phyloP scores from a whole-genome alignment of 2,797 vertebrate species.

The Babyrousa celebensis region DNA sequence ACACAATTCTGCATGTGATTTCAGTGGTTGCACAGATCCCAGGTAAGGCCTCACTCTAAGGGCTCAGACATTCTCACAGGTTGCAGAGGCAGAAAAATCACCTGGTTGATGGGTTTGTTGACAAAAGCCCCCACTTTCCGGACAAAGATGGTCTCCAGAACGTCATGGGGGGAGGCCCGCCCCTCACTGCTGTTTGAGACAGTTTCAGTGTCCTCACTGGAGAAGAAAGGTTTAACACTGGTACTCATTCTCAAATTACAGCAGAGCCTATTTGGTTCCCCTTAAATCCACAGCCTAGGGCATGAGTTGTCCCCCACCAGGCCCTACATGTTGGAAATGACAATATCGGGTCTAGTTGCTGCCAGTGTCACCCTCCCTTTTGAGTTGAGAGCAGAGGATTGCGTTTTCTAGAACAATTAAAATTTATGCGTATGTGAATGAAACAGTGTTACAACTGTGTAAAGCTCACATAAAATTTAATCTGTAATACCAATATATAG shows the following conservation, averaged over 20 bases:
- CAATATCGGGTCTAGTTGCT: neutral
- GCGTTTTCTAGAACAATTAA: neutral
- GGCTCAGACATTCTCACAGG: neutral
- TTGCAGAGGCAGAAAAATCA: conserved; percentile 74
- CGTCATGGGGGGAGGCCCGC: conserved; percentile 93
- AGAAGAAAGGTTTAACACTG: conserved; percentile 35
- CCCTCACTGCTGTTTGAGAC: conserved; percentile 94
- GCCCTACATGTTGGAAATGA: neutral
- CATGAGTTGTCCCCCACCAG: neutral
- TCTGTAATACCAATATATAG: neutral
- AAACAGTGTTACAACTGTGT: neutral
- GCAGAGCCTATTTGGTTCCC: neutral
- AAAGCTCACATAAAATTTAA: neutral
- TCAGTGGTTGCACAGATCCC: neutral
- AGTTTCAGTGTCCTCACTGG: conserved; percentile 93
- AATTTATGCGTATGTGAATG: neutral
- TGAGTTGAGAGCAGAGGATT: neutral
- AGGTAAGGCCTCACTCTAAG: neutral
- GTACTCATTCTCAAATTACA: neutral
- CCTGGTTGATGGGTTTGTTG: conserved; percentile 96
- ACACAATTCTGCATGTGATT: neutral
- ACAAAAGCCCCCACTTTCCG: conserved; percentile 99
- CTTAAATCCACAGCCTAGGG: neutral
- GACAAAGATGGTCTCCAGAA: conserved; percentile 95
- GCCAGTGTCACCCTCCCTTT: neutral